Evolutionary conservation across 2,888 invertebrate species (phyloP), one percentile per base, ranked within the genome.

Genomic region (Ormia ochracea): DNA sequence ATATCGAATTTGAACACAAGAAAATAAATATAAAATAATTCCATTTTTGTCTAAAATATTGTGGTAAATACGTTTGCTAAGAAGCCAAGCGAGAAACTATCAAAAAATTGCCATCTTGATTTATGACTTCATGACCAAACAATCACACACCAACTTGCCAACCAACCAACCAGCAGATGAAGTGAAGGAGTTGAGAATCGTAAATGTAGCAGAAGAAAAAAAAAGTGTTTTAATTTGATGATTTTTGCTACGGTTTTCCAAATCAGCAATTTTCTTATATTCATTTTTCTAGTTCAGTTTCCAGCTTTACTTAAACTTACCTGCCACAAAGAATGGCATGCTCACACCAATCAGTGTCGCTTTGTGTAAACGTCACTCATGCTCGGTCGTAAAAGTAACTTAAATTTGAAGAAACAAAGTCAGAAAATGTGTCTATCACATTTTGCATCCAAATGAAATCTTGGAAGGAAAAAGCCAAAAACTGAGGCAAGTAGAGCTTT

Each of bases 111-210:
- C 80, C 83, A 84, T 84, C 84, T 83, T 84, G 84, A 84, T 84
- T 84, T 84, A 84, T 84, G 83, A 83, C 83, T 84, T 84, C 84
- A 84, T 83, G 84, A 84, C 83, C 82, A 82, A 82, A 82, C 83
- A 83, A 82, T 84, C 82, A 81, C 72, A 80, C 70, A 80, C 65
- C 58, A n/a, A n/a, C n/a, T n/a, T n/a, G n/a, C n/a, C n/a, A n/a
- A n/a, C n/a, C n/a, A n/a, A n/a, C n/a, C n/a, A 63, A 17, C 23
- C 10, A 80, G 59, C 58, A 63, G n/a, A 26, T 4, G 41, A 38
- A 28, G 9, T 9, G 14, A 38, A 50, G 26, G 14, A 59, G 28
- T 52, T 45, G 26, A 36, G 45, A 36, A 28, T 38, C 65, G 23
- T 54, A 54, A 61, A 28, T 23, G 61, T 21, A 73, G 54, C 74